Evolutionary conservation across 2,888 invertebrate genomes (phyloP), one percentile per base, ranked within the genome.

Genomic region (Panorpa germanica): DNA sequence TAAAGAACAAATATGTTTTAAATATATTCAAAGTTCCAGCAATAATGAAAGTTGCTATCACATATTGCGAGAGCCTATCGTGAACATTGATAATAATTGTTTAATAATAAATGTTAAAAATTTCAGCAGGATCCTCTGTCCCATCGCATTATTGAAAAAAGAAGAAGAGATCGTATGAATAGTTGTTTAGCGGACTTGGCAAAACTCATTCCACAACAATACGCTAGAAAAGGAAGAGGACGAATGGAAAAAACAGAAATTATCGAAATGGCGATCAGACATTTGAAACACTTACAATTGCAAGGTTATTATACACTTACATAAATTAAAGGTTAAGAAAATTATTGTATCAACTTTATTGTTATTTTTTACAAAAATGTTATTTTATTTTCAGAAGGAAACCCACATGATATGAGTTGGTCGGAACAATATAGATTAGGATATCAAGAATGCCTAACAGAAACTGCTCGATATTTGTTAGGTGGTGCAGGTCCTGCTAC

Each of bases 191-290:
- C 90, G 0, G 90, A 93, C 52, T 65, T 95, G 17, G 88, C 90
- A 31, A 70, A 88, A 21, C 70, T 95, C 30, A 90, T 95, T 37
- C 95, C 93, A 0, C 73, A 85, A 2, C 82, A 85, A 45, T 91
- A 88, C 51, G 63, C 90, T 46, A 86, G 91, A 54, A 93, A 93
- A 54, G 91, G 91, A 5, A 70, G 93, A 31, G 93, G 93, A 10
- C 65, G 95, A 23, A 85, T 95, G 28, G 95, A 95, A 52, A 95
- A 95, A 58, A 93, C 93, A 0, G 93, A 95, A 59, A 93, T 95
- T 36, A 91, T 95, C 34, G 93, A 95, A 57, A 90, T 93, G 90
- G 91, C 93, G 23, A 93, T 91, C 38, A 72, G 83, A 33, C 90
- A 93, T 46, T 74, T 95, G 58, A 85, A 86, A 49, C 78, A 78